Base-by-base conservation (phyloP, 2,113 vertebrate genomes). In the Neodontobutis hainanensis region DNA sequence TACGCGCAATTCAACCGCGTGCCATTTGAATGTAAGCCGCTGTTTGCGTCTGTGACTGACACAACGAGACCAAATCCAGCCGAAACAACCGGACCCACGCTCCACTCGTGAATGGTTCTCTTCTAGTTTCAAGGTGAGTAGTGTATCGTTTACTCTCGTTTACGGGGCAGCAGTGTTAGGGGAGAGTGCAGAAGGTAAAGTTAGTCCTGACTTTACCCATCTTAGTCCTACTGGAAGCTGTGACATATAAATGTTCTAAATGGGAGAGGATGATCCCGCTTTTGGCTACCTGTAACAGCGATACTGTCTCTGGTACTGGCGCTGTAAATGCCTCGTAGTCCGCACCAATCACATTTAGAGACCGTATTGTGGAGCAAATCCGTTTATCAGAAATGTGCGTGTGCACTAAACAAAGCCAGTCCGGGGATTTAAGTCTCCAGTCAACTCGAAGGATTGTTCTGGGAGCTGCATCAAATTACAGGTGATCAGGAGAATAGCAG, bases 51-150 rank as follows among this genome's bases (percentile, higher is more conserved):
- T 51, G 73, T 70, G 48, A 12, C 40, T 27, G 36, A 15, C 53
- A 34, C 56, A 35, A 46, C 53, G 40, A 10, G 38, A 16, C 19
- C 34, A 34, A 61, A 77, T 15, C 19, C 57, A 56, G 6, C 34
- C 14, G 50, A 71, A 65, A 75, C 43, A 43, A 70, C 16, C 36
- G 71, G 78, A 80, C 61, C 77, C 10, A 55, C 38, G 60, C 14
- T 43, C 75, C 51, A 2, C 56, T 78, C 70, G 62, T 78, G 82
- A 85, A 78, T 73, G 82, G 75, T 65, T 75, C 73, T 79, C 51
- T 61, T 74, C 75, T 61, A 57, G 8, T 82, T 60, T 78, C 78
- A 87, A 89, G 88, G 89, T 91, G 88, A 90, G 89, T 78, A 11
- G 15, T 57, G 34, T n/a, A 14, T 67, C 71, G 35, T 43, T 56